Percentiles rank a stretch among this genome's conserved stretches.
Evolutionary conservation across 2,797 vertebrate species (phyloP).

Genomic region (Pangasius larnaudii): DNA sequence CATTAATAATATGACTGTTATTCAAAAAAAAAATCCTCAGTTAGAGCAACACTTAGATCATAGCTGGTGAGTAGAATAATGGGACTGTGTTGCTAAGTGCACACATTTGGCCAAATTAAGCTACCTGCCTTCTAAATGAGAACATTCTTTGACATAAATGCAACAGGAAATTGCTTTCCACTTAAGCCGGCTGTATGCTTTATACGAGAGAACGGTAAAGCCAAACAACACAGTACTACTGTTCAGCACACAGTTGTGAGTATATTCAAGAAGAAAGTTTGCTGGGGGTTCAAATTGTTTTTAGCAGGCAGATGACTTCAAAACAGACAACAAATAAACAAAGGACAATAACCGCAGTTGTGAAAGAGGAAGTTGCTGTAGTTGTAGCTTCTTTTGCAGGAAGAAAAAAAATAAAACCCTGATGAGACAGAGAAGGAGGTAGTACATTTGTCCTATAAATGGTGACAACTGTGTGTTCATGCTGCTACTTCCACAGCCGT

Average conservation of each 20-base stretch:
- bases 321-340: not conserved
- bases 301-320: not conserved
- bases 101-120: not conserved
- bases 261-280: not conserved
- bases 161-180: not conserved
- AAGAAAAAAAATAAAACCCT: not conserved
- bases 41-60: not conserved
- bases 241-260: not conserved
- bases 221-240: not conserved
- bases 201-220: not conserved
- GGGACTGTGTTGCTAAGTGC: not conserved
- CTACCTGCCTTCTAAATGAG: not conserved
- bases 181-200: not conserved
- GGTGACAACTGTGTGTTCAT: not conserved
- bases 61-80: not conserved
- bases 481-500: not conserved
- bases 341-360: not conserved
- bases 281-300: not conserved
- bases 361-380: slow-evolving; percentile 13
- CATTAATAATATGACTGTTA: not conserved
- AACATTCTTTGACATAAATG: not conserved
- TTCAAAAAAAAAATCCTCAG: not conserved
- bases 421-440: not conserved
- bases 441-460: not conserved
- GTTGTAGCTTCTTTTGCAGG: not conserved